Percentiles rank a stretch among this genome's conserved stretches.
Conservation (phyloP, 2,888 invertebrate genomes). For the Anthophora plumipes region DNA sequence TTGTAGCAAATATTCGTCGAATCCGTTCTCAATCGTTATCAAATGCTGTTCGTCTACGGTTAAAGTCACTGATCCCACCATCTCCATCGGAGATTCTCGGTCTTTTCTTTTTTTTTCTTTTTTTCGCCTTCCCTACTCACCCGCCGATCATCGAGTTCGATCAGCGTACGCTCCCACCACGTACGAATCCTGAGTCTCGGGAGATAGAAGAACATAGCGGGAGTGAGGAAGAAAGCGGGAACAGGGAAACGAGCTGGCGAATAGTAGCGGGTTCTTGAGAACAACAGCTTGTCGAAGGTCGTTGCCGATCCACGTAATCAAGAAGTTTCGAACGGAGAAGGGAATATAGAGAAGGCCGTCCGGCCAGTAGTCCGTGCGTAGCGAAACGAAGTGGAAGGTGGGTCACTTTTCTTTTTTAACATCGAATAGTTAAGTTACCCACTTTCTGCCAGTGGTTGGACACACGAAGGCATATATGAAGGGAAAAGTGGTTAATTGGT, state of each 20-base stretch:
- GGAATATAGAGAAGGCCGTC: not conserved
- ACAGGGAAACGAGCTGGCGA: not conserved
- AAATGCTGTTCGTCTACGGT: constrained; percentile 44
- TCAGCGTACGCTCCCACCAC: not conserved
- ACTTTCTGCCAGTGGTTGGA: not conserved
- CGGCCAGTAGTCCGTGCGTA: no score
- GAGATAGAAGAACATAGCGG: not conserved
- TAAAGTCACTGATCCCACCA: not conserved
- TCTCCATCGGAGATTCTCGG: not conserved
- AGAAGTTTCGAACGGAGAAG: constrained; percentile 14
- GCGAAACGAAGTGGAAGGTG: not conserved
- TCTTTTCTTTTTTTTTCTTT: no score
- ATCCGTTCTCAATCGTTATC: not conserved
- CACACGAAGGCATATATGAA: constrained; percentile 35
- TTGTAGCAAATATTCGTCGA: not conserved
- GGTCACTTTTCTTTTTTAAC: not conserved
- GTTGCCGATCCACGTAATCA: constrained; percentile 24
- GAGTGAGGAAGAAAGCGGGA: not conserved
- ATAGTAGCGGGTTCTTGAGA: not conserved
- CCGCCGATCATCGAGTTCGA: constrained; percentile 25
- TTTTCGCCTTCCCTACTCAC: not conserved
- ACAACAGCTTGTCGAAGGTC: constrained; percentile 36
- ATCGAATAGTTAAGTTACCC: not conserved
- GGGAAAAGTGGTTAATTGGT: constrained; percentile 15
- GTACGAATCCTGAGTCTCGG: not conserved